A percentile compares a stretch with the other conserved stretches of the same genome.
Conservation (phyloP, 2,888 invertebrate genomes). For the Clivina fossor region DNA sequence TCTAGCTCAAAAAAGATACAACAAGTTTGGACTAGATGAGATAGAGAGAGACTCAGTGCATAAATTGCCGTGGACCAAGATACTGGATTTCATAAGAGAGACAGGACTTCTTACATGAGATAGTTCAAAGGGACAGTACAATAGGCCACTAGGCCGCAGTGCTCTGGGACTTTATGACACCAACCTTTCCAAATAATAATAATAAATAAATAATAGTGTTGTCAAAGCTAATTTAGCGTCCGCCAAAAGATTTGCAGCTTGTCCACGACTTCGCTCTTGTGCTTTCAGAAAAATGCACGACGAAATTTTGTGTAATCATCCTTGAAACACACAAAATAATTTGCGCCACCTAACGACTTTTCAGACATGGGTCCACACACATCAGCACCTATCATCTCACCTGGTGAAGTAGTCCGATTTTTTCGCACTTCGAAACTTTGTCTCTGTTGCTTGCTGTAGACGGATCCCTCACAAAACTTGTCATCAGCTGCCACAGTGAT, state of each 20-base stretch:
- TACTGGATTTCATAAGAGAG: no score
- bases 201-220: constrained; percentile 17
- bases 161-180: no score
- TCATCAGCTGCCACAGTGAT: constrained; percentile 26
- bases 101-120: no score
- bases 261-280: constrained; percentile 24
- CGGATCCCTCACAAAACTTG: constrained; percentile 37
- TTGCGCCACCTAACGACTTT: constrained; percentile 40
- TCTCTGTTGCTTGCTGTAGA: constrained; percentile 38
- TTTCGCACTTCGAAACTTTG: constrained; percentile 31
- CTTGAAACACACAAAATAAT: constrained; percentile 42
- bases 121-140: no score
- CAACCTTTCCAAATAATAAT: constrained; percentile 31
- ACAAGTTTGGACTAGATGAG: no score
- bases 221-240: constrained; percentile 16
- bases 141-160: no score
- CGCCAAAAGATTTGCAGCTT: constrained; percentile 18
- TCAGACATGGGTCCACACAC: constrained; percentile 7
- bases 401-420: constrained; percentile 35
- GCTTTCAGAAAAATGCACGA: constrained; percentile 42
- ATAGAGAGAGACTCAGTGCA: no score
- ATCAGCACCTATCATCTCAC: constrained; percentile 37
- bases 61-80: no score
- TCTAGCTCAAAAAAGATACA: no score
- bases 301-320: constrained; percentile 42